These are phyloP conservation scores for Gymnodraco acuticeps DNA, from an alignment of 2,797 vertebrate species.

Conservation along the genomic window DNA sequence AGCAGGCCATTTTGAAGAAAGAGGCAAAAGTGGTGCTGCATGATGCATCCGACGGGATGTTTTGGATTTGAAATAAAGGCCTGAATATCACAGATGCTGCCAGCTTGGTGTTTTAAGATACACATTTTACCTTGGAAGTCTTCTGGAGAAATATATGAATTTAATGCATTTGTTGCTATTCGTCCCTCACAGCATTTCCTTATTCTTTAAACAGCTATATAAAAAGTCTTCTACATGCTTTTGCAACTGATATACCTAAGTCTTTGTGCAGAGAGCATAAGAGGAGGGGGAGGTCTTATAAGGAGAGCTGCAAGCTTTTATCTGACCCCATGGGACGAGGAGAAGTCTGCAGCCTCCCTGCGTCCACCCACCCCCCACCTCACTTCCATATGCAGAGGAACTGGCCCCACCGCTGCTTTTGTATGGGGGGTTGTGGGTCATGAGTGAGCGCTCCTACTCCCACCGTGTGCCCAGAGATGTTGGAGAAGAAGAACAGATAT, in stretches of 20 bases:
- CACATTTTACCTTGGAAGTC: background rate
- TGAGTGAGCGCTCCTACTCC: conserved; percentile 73
- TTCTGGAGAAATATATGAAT: background rate
- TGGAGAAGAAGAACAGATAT: conserved; percentile 34
- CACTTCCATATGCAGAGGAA: conserved; percentile 79
- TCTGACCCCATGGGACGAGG: conserved; percentile 81
- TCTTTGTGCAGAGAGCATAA: conserved; percentile 50
- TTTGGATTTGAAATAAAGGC: conserved; percentile 56
- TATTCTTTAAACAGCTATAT: background rate
- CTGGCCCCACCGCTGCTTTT: conserved; percentile 65
- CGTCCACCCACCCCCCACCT: conserved; percentile 74
- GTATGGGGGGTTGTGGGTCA: conserved; percentile 81
- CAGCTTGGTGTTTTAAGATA: conserved; percentile 20
- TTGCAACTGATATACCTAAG: conserved; percentile 30
- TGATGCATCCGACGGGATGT: conserved; percentile 50
- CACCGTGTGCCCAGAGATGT: conserved; percentile 41
- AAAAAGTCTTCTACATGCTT: conserved; percentile 2
- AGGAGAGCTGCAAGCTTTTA: conserved; percentile 72
- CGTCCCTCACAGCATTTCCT: background rate
- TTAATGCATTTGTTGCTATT: background rate
- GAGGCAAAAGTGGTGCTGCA: conserved; percentile 45
- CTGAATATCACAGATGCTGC: conserved; percentile 28
- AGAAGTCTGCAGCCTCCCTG: conserved; percentile 72
- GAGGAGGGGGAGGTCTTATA: conserved; percentile 50
- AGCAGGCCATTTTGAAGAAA: conserved; percentile 72